Base-by-base conservation (phyloP, 2,113 vertebrate genomes). In the Vicugna pacos region DNA sequence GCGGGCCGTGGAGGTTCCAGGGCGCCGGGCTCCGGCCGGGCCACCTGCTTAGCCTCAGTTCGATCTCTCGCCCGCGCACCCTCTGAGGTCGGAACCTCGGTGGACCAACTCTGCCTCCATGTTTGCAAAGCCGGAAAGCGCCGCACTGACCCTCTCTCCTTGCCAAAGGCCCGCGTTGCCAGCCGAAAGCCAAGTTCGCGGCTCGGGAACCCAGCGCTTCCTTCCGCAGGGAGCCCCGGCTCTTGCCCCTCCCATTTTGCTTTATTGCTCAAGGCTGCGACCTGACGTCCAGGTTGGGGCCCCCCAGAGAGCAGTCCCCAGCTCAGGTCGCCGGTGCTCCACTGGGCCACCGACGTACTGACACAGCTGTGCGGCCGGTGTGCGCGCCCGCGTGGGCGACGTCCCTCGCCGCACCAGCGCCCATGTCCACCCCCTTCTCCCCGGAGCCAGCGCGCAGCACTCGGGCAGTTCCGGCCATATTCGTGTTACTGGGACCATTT, bases 321-420 rank as follows among this genome's bases (percentile, higher is more conserved):
- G 20, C n/a, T 81, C 35, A 50, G 38, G 52, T 75, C 22, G 0
- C 24, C 14, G 0, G 46, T 8, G 5, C 64, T 79, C 58, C 80
- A 1, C 35, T 5, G 1, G 8, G 69, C 48, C 88, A 64, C 75
- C 7, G 19, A 64, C 13, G 0, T 1, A 22, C 73, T 30, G 56
- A 48, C 72, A 32, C 58, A 16, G 32, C 8, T 5, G 17, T 76
- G 26, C 8, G 3, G 26, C 30, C 0, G 9, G 16, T 16, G 80
- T 38, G 60, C 9, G 12, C 12, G 2, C 89, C 28, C 8, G 16
- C 0, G 8, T 50, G 67, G 5, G 46, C 5, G 16, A 58, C 30
- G 70, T 22, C 35, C 9, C 2, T 1, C 8, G 11, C 16, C 0
- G 24, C 62, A 35, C 3, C 32, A 6, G 42, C 10, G 46, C 26